A percentile compares a stretch with the other conserved stretches of the same genome.
Conservation (phyloP, 2,113 vertebrate genomes). For the Rhea pennata region DNA sequence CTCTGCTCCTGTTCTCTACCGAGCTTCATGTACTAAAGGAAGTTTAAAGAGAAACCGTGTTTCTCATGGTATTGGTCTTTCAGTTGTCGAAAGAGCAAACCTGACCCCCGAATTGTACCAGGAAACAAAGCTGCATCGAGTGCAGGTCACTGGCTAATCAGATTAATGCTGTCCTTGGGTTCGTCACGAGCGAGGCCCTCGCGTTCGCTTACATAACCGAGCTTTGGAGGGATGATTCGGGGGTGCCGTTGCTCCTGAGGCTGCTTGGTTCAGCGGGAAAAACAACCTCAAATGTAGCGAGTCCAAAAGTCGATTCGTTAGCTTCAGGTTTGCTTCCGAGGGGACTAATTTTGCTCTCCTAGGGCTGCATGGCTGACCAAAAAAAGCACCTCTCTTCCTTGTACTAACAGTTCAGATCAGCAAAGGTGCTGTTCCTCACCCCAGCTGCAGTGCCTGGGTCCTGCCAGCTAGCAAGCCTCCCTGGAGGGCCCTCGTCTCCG, state of each 20-base stretch:
- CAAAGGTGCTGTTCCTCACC: not conserved
- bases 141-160: not conserved
- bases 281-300: not conserved
- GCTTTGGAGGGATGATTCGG: not conserved
- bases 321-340: not conserved
- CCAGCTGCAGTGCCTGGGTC: accelerated
- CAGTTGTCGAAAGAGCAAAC: not conserved
- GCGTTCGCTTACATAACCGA: not conserved
- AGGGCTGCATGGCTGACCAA: not conserved
- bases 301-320: not conserved
- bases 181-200: accelerated
- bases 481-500: not conserved
- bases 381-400: not conserved
- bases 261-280: not conserved
- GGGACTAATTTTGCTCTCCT: not conserved
- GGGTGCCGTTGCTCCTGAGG: not conserved
- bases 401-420: not conserved
- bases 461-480: accelerated
- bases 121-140: not conserved
- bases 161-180: not conserved
- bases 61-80: not conserved
- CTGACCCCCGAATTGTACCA: not conserved
- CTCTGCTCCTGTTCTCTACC: not conserved
- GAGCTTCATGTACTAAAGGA: not conserved
- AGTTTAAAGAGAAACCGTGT: not conserved